A percentile compares a stretch with the other conserved stretches of the same genome.
phyloP scores from a whole-genome alignment of 2,113 vertebrate species.

The Malaclemys terrapin region DNA sequence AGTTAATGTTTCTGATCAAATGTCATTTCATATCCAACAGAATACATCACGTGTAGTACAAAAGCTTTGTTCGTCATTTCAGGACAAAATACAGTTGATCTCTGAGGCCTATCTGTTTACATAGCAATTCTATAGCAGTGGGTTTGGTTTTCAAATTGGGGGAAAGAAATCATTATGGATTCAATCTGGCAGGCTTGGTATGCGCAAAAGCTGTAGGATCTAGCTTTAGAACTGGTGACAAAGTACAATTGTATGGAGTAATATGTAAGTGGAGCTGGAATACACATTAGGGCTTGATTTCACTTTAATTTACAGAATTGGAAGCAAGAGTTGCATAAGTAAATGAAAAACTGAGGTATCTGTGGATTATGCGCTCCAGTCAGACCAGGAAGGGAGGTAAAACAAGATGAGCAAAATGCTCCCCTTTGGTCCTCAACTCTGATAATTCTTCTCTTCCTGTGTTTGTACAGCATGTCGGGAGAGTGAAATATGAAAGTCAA shows the following conservation, averaged over 20 bases:
- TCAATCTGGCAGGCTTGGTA: background rate
- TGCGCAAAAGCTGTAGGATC: background rate
- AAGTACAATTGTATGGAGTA: background rate
- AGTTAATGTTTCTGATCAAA: conserved; percentile 64
- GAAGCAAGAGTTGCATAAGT: background rate
- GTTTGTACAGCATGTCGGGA: background rate
- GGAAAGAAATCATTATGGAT: background rate
- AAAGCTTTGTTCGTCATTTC: conserved; percentile 38
- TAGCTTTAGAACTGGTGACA: background rate
- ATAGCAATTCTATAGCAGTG: background rate
- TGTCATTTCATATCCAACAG: conserved; percentile 38
- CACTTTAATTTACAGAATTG: background rate
- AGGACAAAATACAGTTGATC: background rate
- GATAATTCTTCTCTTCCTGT: background rate
- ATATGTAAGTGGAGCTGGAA: background rate
- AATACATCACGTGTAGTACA: conserved; percentile 19
- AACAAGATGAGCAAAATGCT: background rate
- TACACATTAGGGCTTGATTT: background rate
- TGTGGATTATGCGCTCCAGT: background rate
- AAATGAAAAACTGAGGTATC: background rate
- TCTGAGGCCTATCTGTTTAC: background rate
- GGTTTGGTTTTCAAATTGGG: background rate
- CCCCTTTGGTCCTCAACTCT: background rate
- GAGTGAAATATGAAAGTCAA: background rate
- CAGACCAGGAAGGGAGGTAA: background rate